Evolutionary conservation across 2,888 invertebrate species (phyloP).

Genomic region (Agonopterix subpropinquella): DNA sequence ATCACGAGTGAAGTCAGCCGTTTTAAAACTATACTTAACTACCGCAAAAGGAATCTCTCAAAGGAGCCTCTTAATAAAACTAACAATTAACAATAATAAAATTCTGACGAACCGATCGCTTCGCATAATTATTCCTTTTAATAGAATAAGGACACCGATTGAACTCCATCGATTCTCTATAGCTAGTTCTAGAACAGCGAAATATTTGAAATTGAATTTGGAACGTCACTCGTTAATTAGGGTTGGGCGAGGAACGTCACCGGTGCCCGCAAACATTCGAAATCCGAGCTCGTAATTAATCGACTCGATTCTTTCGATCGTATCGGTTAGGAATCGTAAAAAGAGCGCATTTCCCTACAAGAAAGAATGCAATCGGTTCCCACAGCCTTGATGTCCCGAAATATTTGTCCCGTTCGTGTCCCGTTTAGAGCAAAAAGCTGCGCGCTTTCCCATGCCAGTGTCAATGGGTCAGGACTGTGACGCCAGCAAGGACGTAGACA

Average conservation of each 20-base stretch:
- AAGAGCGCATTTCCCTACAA: slow-evolving; percentile 59
- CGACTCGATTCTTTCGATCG: slow-evolving; percentile 60
- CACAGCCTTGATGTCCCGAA: slow-evolving; percentile 59
- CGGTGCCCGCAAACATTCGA: slow-evolving; percentile 39
- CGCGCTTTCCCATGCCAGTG: slow-evolving; percentile 66
- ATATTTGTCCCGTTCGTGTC: slow-evolving; percentile 43
- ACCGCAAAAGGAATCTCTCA: slow-evolving; percentile 26
- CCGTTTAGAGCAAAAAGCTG: slow-evolving; percentile 58
- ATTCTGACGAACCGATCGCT: slow-evolving; percentile 27
- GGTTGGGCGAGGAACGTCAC: slow-evolving; percentile 36
- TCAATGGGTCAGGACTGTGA: slow-evolving; percentile 45
- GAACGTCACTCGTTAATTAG: slow-evolving; percentile 39
- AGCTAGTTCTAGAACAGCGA: slow-evolving; percentile 15
- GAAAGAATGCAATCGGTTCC: slow-evolving; percentile 67
- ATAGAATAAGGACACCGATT: slow-evolving; percentile 28
- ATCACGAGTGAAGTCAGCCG: slow-evolving; percentile 25
- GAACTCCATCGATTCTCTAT: background rate
- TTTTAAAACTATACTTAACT: slow-evolving; percentile 42
- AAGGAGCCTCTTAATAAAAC: slow-evolving; percentile 44
- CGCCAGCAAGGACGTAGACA: slow-evolving; percentile 24
- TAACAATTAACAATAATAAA: slow-evolving; percentile 70
- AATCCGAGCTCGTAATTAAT: slow-evolving; percentile 52
- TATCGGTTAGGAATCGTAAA: slow-evolving; percentile 53
- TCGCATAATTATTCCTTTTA: slow-evolving; percentile 32
- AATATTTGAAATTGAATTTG: slow-evolving; percentile 19